Base-by-base conservation (phyloP, 2,797 vertebrate species). In the Enteromius thamalakanensis region DNA sequence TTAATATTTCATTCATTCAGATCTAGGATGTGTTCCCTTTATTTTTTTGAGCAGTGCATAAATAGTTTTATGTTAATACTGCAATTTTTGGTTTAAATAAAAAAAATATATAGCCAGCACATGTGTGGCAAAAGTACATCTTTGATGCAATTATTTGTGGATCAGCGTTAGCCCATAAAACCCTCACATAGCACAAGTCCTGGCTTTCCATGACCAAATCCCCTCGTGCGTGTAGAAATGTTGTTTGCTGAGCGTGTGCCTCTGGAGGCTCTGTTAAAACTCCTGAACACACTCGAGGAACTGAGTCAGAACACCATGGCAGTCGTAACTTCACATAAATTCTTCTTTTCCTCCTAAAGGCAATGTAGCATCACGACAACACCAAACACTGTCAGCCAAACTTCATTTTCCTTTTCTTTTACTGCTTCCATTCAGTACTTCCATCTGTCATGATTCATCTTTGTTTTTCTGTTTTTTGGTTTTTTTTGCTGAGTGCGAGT, bases 401-500 rank as follows among this genome's bases (percentile, higher is more conserved):
- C 65, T 77, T 86, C 79, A 90, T 84, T 90, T 89, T 83, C 85
- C 77, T 85, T 91, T 87, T 89, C 67, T 88, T 92, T 85, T 90
- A 86, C 77, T 42, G 34, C 51, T 79, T 47, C 75, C 84, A 82
- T 88, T 80, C 75, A 87, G 49, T 68, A 81, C 72, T 84, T 82
- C 76, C 55, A 82, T 89, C 76, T 84, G 85, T 86, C 85, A 85
- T 84, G 82, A 87, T 78, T 82, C 45, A 72, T 87, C 15, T 65
- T 65, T 34, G 62, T 29, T 62, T 32, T 32, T 32, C 17, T 3
- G 87, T 86, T 87, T 86, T 80, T 68, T 83, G 68, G 83, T 84
- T 12, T 87, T 84, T 12, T 87, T 77, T 79, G 49, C 60, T 80
- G 83, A 79, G 71, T 84, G 87, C 69, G 87, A 55, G 86, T 80